phyloP scores from a whole-genome alignment of 2,113 vertebrate genomes.

The Forbesichthys agassizii region DNA sequence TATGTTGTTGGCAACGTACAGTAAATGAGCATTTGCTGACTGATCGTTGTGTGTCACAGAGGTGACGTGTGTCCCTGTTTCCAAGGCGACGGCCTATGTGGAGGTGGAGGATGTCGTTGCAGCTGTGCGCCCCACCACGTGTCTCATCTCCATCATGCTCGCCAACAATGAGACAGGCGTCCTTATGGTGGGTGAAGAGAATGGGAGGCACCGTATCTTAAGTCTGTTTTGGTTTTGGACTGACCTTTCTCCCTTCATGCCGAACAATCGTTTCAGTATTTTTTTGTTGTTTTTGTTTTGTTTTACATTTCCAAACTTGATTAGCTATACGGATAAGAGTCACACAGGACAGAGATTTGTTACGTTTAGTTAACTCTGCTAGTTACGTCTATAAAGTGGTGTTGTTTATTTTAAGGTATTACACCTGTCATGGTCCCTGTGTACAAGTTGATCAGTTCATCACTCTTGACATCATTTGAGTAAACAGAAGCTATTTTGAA shows the following conservation, averaged over 20 bases:
- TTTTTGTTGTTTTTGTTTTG: no score
- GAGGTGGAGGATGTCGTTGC: slow-evolving; percentile 86
- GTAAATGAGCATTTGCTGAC: background rate
- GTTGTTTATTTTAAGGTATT: no score
- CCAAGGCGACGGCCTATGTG: slow-evolving; percentile 75
- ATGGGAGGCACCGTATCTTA: background rate
- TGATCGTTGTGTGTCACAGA: slow-evolving; percentile 65
- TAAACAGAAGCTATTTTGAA: background rate
- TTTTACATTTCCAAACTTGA: no score
- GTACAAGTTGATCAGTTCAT: no score
- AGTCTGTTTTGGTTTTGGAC: background rate
- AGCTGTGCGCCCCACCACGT: slow-evolving; percentile 83
- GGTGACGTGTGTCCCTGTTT: slow-evolving; percentile 86
- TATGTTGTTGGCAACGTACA: background rate
- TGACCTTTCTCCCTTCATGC: background rate
- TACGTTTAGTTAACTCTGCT: no score
- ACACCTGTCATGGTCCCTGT: no score
- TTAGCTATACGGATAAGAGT: no score
- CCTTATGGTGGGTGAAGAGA: slow-evolving; percentile 85
- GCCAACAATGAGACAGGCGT: slow-evolving; percentile 97
- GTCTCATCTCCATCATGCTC: slow-evolving; percentile 92
- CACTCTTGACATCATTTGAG: no score
- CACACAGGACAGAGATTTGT: no score
- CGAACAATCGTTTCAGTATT: background rate
- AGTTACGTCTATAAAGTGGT: no score